Evolutionary conservation across 2,113 vertebrate genomes (phyloP), one percentile per base, ranked within the genome.

Genomic region (Chrysochloris asiatica): DNA sequence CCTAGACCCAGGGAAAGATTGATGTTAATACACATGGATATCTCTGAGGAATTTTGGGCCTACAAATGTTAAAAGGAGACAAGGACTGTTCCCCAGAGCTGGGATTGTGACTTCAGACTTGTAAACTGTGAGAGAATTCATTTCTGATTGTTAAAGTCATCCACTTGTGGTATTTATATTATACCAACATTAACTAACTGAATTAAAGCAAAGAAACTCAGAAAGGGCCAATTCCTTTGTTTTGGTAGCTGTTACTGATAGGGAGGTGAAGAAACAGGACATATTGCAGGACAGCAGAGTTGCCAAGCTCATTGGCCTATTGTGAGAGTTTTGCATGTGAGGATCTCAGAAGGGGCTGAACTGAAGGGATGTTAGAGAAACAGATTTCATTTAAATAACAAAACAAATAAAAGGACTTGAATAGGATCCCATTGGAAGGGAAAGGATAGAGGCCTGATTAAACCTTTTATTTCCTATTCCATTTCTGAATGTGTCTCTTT

Each of bases 401-500:
- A n/a, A n/a, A n/a, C 72, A 48, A 54, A n/a, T 56, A 88, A 69
- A 91, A 87, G n/a, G 1, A 82, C 54, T 54, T 88, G 52, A 10
- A 19, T 89, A 76, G 41, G 3, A 78, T 7, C 59, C 8, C 36
- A 61, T 73, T 93, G 36, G 45, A 88, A 82, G 36, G 52, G 36
- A 85, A 88, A 81, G 36, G 52, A 72, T 88, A 93, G 48, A 86
- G 36, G 67, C 36, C 78, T n/a, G 26, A 90, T 28, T 69, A 89
- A 85, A 85, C 11, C 19, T 63, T 43, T 43, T 83, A 59, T 59
- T 38, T 79, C 56, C 3, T 78, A 47, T 94, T 95, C 92, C 69
- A 77, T 87, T 93, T 88, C 43, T 85, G 90, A 93, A 85, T 83
- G 83, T 79, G 43, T 26, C 38, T 45, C 71, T 91, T 92, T 92